Evolutionary conservation across 2,888 invertebrate genomes (phyloP), one percentile per base, ranked within the genome.

Genomic region (Pristionchus maxplancki): DNA sequence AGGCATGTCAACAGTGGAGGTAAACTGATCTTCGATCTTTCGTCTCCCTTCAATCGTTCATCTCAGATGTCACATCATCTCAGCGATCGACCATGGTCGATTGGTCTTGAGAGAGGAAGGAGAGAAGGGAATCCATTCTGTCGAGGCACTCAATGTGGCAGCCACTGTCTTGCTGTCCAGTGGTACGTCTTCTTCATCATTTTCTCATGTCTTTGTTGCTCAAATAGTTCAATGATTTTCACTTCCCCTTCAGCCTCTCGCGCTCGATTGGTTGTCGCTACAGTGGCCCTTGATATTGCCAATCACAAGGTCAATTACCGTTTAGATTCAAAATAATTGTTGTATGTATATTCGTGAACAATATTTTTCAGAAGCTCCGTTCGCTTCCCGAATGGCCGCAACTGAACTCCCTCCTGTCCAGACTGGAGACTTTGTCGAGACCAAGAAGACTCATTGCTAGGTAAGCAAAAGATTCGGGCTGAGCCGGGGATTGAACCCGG

Each of bases 401-500:
- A 58, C 64, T 90, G 2, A 48, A 74, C 58, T 87, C 88, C n/a
- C 88, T 90, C n/a, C 86, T 91, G 71, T 85, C 48, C n/a, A 87
- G 90, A 84, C 62, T 87, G 58, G 89, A 89, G 15, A 89, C 89
- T 9, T 88, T 90, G 1, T 31, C 37, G 64, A 87, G 78, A 62
- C 89, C 88, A 20, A 64, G 90, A 20, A 50, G 86, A 44, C 71
- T 90, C 28, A 88, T 88, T 24, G 71, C 78, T 20, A 89, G 86
- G 89, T 89, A 15, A 34, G 24, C 40, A 74, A 67, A 67, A 31
- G 34, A 4, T 8, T 62, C n/a, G 90, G 90, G 90, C 90, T 89
- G 89, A 90, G 90, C 91, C 91, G 91, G 91, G 91, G 90, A 91
- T 91, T 89, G 92, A 92, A 89, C 92, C 92, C 92, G 92, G 93